Conservation (phyloP, 2,888 invertebrate species). For the Villa cingulata region DNA sequence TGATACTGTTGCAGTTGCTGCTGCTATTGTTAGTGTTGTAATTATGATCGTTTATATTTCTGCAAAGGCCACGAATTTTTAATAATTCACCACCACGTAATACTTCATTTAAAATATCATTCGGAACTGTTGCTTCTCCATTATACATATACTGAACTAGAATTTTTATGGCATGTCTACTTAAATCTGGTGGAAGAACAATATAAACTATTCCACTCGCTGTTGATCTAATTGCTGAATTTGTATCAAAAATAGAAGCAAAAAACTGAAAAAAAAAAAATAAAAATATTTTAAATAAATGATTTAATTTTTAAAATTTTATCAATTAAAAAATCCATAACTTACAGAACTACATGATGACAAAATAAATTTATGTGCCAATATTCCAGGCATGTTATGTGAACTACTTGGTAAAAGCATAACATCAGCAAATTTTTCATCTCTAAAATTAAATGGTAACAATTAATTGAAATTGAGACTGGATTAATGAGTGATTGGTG, state of each 20-base stretch:
- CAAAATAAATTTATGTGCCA: constrained; percentile 72
- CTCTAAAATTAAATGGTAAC: constrained; percentile 35
- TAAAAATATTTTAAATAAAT: not conserved
- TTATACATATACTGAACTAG: constrained; percentile 79
- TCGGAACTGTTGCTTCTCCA: constrained; percentile 64
- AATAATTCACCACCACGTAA: constrained; percentile 68
- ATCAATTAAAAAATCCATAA: not conserved
- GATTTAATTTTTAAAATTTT: no score
- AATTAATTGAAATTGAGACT: not conserved
- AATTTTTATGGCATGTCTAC: constrained; percentile 63
- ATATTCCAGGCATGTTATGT: constrained; percentile 52
- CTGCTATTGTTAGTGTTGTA: no score
- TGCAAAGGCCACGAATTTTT: constrained; percentile 67
- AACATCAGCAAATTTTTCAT: constrained; percentile 72
- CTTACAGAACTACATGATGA: constrained; percentile 59
- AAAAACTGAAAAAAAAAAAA: constrained; percentile 24
- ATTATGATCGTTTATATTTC: constrained; percentile 35
- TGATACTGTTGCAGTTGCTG: no score
- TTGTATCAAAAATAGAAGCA: constrained; percentile 33
- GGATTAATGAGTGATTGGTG: not conserved
- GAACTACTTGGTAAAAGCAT: constrained; percentile 50
- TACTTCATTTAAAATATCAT: constrained; percentile 68
- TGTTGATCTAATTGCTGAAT: constrained; percentile 17
- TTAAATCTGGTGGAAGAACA: constrained; percentile 68
- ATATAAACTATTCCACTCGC: constrained; percentile 42